Percentiles rank a stretch among this genome's conserved stretches.
Conservation (phyloP, 37 sponge, comb jelly and placozoan species). For the Theonella swinhoei region DNA sequence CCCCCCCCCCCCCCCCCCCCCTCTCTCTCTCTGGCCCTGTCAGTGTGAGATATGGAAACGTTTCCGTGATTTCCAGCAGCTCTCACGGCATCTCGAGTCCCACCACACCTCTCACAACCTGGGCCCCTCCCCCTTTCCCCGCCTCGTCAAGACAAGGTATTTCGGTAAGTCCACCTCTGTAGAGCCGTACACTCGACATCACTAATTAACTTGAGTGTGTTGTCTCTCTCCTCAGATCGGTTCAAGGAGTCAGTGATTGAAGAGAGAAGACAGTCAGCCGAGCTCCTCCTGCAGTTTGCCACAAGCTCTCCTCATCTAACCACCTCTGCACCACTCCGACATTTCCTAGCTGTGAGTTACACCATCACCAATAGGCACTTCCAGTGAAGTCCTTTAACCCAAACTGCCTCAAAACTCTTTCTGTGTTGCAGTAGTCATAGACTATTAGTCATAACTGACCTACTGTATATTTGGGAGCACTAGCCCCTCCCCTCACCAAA, state of each 20-base stretch:
- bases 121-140: slow-evolving; percentile 20
- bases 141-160: slow-evolving; percentile 68
- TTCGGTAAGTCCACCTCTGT: slow-evolving; percentile 45
- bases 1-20: no score
- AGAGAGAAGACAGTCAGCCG: slow-evolving; percentile 53
- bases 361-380: no score
- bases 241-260: slow-evolving; percentile 80
- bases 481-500: no score
- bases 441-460: no score
- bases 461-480: no score
- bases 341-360: slow-evolving; percentile 61
- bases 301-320: slow-evolving; percentile 26
- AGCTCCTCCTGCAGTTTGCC: slow-evolving; percentile 57
- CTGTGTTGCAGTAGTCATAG: no score
- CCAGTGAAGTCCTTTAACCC: no score
- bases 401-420: no score
- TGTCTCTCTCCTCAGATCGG: slow-evolving; percentile 48
- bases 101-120: slow-evolving; percentile 12
- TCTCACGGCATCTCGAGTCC: slow-evolving; percentile 54
- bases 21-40: background rate
- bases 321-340: slow-evolving; percentile 26
- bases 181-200: background rate
- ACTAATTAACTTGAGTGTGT: no score
- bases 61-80: slow-evolving; percentile 65
- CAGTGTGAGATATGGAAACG: slow-evolving; percentile 64